Evolutionary conservation across 2,797 vertebrate species (phyloP).

Genomic region (Hippopotamyrus pictus): DNA sequence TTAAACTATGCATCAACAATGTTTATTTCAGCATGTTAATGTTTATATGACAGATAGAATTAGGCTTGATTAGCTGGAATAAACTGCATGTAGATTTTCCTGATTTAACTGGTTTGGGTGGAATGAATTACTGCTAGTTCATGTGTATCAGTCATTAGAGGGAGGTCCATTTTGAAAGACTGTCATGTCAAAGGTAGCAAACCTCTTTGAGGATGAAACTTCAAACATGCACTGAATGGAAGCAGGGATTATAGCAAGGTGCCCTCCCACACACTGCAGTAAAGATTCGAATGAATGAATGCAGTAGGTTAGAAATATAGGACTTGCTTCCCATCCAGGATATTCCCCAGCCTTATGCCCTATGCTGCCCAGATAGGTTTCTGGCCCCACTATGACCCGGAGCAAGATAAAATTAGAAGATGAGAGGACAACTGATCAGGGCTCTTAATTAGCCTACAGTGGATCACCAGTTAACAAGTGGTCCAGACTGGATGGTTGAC

Average conservation of each 20-base stretch:
- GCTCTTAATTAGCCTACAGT: background rate
- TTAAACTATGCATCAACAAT: background rate
- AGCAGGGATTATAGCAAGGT: background rate
- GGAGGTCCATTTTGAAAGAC: background rate
- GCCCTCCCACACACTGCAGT: background rate
- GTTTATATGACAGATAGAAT: background rate
- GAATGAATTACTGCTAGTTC: background rate
- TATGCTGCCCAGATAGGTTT: background rate
- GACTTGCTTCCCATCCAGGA: background rate
- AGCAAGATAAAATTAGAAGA: background rate
- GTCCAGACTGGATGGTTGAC: background rate
- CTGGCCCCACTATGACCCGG: background rate
- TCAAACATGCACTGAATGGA: background rate
- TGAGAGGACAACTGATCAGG: background rate
- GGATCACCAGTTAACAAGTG: background rate
- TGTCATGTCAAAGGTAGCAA: background rate
- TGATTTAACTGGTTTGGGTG: background rate
- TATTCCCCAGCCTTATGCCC: background rate
- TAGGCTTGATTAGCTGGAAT: background rate
- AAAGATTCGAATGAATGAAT: background rate
- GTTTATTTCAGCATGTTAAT: background rate
- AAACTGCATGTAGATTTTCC: conserved; percentile 8
- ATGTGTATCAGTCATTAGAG: background rate
- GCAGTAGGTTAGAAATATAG: background rate
- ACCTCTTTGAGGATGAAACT: conserved; percentile 3